Base-by-base conservation (phyloP, 2,888 invertebrate genomes). In the Coremacera marginata region DNA sequence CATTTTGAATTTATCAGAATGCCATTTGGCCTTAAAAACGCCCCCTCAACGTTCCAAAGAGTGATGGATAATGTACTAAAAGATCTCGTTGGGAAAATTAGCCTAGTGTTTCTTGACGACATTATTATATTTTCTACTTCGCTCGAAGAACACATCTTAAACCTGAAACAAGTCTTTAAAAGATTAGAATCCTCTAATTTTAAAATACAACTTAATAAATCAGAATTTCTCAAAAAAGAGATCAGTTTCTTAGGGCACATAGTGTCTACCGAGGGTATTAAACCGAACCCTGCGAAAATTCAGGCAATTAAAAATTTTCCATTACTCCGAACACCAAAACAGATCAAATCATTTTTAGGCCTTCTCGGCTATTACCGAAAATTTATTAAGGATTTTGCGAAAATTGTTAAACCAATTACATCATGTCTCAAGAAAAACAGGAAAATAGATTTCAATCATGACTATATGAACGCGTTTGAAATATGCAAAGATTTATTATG, bases 1-100 rank as follows among this genome's bases (percentile, higher is more conserved):
- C 79, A 80, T 44, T 81, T 77, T 44, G 81, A 82, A 52, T 82
- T 78, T 37, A 14, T 79, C 1, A 63, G 82, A 14, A 82, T 81
- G 82, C 80, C 81, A n/a, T 76, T 76, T 55, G 77, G 77, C 7
- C 57, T 70, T 4, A 76, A 65, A 70, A 80, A 79, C 63, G 77
- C 79, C 7, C 70, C 76, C 8, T 72, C 44, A 19, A 77, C 75
- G 22, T 79, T 79, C 11, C 76, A 79, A 65, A 52, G 77, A 22
- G 75, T 77, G 19, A 77, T 77, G 44, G 74, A 77, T 63, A 70
- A 79, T 57, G 73, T 79, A 1, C n/a, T 78, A 22, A 62, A 68
- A 27, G 75, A 79, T 8, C 65, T n/a, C n/a, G n/a, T n/a, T n/a
- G n/a, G n/a, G n/a, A n/a, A n/a, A n/a, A n/a, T n/a, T n/a, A n/a